Percentiles rank a stretch among this genome's conserved stretches.
These are phyloP conservation scores for Nemapogon koenigi DNA, from an alignment of 2,888 invertebrate genomes.

Conservation along the genomic window DNA sequence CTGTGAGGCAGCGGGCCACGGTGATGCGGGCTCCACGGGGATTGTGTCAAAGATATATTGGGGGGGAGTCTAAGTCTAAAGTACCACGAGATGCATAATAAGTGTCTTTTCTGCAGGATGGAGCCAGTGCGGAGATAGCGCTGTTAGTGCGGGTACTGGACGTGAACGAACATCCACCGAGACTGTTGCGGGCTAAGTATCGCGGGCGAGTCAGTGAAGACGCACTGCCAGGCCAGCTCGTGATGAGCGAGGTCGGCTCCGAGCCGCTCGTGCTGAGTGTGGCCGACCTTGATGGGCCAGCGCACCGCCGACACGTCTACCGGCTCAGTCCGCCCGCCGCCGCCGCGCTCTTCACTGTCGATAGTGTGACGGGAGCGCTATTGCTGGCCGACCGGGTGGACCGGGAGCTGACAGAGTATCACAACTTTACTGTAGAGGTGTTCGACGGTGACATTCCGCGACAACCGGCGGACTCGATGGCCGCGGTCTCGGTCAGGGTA, in stretches of 20 bases:
- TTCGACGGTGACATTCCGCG: constrained; percentile 85
- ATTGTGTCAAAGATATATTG: no score
- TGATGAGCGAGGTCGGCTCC: constrained; percentile 19
- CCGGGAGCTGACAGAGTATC: constrained; percentile 73
- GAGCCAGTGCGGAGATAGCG: constrained; percentile 72
- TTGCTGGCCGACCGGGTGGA: constrained; percentile 79
- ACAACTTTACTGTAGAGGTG: constrained; percentile 85
- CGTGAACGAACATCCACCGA: constrained; percentile 85
- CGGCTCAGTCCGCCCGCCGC: constrained; percentile 84
- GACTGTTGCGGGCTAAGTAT: constrained; percentile 70
- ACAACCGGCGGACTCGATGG: constrained; percentile 78
- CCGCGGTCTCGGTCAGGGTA: constrained; percentile 79
- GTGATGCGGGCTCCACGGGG: no score
- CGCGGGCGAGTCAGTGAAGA: constrained; percentile 80
- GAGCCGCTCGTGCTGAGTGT: constrained; percentile 86
- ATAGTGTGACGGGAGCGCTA: constrained; percentile 88
- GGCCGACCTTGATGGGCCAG: constrained; percentile 84
- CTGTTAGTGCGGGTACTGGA: constrained; percentile 88
- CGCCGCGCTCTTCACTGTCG: constrained; percentile 81
- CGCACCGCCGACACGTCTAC: constrained; percentile 84
- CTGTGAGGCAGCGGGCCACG: no score
- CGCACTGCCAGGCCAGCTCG: constrained; percentile 72
- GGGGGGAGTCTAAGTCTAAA: no score
- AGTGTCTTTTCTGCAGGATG: no score
- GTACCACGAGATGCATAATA: not conserved